These are phyloP conservation scores for Drosophila mimetica DNA, from an alignment of 2,888 invertebrate species.

Conservation along the genomic window DNA sequence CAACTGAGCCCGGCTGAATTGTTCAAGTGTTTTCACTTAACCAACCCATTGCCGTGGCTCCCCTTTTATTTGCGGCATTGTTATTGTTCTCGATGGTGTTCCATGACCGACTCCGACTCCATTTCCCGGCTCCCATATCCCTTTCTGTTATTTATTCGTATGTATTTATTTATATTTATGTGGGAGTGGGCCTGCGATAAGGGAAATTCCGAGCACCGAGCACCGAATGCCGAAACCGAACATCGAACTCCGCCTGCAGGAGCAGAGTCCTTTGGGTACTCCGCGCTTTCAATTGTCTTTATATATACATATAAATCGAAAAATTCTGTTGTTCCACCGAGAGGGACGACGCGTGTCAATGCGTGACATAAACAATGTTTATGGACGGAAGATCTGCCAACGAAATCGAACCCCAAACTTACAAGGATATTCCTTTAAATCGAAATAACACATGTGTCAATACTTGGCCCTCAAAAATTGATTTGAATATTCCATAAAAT, in stretches of 20 bases:
- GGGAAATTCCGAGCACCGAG: slow-evolving; percentile 10
- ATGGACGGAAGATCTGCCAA: slow-evolving; percentile 20
- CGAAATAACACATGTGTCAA: slow-evolving; percentile 35
- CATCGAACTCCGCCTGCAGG: slow-evolving; percentile 21
- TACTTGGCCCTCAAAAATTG: slow-evolving; percentile 9
- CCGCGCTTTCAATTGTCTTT: slow-evolving; percentile 37
- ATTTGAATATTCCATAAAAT: slow-evolving; percentile 22
- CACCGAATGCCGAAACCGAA: slow-evolving; percentile 1
- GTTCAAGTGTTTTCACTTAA: slow-evolving; percentile 46
- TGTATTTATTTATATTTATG: slow-evolving; percentile 51
- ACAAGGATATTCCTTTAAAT: slow-evolving; percentile 16
- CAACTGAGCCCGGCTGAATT: slow-evolving; percentile 11
- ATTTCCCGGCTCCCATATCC: slow-evolving; percentile 35
- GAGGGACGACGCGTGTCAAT: slow-evolving; percentile 48
- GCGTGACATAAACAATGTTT: slow-evolving; percentile 51
- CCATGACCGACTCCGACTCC: slow-evolving; percentile 34
- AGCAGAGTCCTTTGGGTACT: slow-evolving; percentile 11
- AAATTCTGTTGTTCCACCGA: slow-evolving; percentile 38
- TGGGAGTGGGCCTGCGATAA: slow-evolving; percentile 29
- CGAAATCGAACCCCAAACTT: slow-evolving; percentile 3
- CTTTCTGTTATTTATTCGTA: slow-evolving; percentile 53
- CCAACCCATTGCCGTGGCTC: slow-evolving; percentile 10
- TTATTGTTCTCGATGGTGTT: slow-evolving; percentile 57
- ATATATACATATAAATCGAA: slow-evolving; percentile 70
- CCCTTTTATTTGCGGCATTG: slow-evolving; percentile 22